Evolutionary conservation across 92 coral and sea anemone species (phyloP).

Genomic region (Actinostola sp.): DNA sequence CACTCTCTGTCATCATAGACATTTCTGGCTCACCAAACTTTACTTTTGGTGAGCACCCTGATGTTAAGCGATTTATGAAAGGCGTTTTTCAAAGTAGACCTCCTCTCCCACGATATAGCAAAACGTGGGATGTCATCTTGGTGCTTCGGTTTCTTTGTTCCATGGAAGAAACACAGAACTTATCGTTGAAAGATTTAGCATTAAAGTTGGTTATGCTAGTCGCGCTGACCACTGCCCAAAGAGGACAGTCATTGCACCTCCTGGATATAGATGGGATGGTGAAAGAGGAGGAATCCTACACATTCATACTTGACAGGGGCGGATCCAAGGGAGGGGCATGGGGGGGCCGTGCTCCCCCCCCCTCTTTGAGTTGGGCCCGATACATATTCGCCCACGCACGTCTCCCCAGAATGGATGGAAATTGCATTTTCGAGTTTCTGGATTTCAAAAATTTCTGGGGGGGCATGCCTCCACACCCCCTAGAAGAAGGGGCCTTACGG

Average conservation of each 20-base stretch:
- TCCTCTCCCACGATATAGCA: slow-evolving; percentile 31
- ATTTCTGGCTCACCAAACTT: background rate
- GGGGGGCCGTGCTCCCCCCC: too few relatives aligned
- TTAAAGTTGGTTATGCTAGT: slow-evolving; percentile 19
- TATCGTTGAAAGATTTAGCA: slow-evolving; percentile 25
- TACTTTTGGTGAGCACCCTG: slow-evolving; percentile 47
- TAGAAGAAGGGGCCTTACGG: too few relatives aligned
- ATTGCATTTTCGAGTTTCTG: too few relatives aligned
- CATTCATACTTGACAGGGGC: too few relatives aligned
- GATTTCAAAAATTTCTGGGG: too few relatives aligned
- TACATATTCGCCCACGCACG: too few relatives aligned
- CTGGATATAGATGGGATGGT: slow-evolving; percentile 4
- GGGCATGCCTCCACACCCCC: too few relatives aligned
- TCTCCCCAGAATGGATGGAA: too few relatives aligned
- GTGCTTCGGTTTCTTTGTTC: slow-evolving; percentile 22
- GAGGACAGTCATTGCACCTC: slow-evolving; percentile 31
- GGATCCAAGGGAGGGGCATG: too few relatives aligned
- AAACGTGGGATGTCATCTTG: slow-evolving; percentile 33
- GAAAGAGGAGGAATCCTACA: background rate
- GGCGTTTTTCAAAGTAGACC: slow-evolving; percentile 42
- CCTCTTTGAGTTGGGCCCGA: too few relatives aligned
- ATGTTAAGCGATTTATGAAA: slow-evolving; percentile 45
- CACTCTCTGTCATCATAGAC: slow-evolving; percentile 39
- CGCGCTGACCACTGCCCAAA: slow-evolving; percentile 17
- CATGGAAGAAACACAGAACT: slow-evolving; percentile 7